A percentile compares a stretch with the other conserved stretches of the same genome.
Evolutionary conservation across 2,888 invertebrate species (phyloP).

Genomic region (Euplexia lucipara): DNA sequence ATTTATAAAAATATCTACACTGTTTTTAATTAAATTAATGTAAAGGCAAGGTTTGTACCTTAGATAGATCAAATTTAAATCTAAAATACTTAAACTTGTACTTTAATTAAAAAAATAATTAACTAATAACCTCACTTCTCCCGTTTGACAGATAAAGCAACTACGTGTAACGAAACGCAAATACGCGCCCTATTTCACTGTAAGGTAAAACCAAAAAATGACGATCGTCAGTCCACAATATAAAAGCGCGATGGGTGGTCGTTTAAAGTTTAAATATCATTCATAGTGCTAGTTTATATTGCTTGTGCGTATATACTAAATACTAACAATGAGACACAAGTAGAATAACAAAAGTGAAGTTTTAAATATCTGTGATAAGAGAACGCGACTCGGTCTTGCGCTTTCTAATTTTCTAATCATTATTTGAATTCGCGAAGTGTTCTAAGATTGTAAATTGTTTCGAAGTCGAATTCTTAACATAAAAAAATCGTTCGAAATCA

Average conservation of each 20-base stretch:
- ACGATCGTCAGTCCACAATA: slow-evolving; percentile 69
- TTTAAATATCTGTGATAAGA: slow-evolving; percentile 74
- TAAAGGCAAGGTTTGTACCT: fast-evolving
- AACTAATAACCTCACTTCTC: not conserved
- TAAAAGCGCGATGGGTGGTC: slow-evolving; percentile 74
- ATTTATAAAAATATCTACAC: fast-evolving
- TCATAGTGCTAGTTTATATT: slow-evolving; percentile 75
- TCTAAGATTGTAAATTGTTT: slow-evolving; percentile 47
- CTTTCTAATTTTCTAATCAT: slow-evolving; percentile 74
- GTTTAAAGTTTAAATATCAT: slow-evolving; percentile 57
- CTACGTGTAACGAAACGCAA: slow-evolving; percentile 66
- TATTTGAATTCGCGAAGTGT: slow-evolving; percentile 67
- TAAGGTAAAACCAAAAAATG: slow-evolving; percentile 51
- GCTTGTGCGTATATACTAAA: slow-evolving; percentile 69
- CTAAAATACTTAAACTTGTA: not conserved
- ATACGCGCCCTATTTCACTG: slow-evolving; percentile 61
- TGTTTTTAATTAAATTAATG: too few relatives aligned
- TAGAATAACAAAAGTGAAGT: slow-evolving; percentile 75
- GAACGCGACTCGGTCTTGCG: slow-evolving; percentile 65
- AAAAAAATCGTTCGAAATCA: slow-evolving; percentile 52
- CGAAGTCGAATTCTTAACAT: slow-evolving; percentile 40
- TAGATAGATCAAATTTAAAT: not conserved
- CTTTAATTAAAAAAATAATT: not conserved
- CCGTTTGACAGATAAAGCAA: slow-evolving; percentile 14
- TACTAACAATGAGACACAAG: slow-evolving; percentile 82